These are phyloP conservation scores for Coranthus polyacanthus DNA, from an alignment of 2,797 vertebrate species.

Conservation along the genomic window DNA sequence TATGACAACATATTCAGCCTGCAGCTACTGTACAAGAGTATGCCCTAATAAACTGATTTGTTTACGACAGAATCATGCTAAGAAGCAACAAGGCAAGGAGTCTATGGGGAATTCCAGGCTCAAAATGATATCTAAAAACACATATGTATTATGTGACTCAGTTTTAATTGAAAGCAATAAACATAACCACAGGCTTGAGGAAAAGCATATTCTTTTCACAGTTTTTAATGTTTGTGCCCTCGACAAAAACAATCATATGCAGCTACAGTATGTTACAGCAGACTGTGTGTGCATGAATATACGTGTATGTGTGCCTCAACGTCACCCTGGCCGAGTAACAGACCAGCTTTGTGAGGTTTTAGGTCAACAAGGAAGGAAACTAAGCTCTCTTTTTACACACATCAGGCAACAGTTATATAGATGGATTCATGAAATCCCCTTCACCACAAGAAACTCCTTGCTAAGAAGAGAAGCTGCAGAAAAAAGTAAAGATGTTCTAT, in stretches of 20 bases:
- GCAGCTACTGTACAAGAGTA: slow-evolving; percentile 52
- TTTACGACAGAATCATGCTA: slow-evolving; percentile 39
- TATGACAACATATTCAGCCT: slow-evolving; percentile 63
- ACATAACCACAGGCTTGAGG: slow-evolving; percentile 27
- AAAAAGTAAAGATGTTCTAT: neutral
- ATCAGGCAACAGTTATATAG: neutral
- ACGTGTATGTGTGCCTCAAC: slow-evolving; percentile 12
- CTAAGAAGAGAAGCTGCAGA: neutral
- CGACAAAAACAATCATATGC: slow-evolving; percentile 20
- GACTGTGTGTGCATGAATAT: slow-evolving; percentile 8
- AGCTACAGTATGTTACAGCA: neutral
- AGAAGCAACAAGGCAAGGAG: slow-evolving; percentile 23
- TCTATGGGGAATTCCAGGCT: slow-evolving; percentile 33
- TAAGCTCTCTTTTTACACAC: neutral
- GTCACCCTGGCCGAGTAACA: slow-evolving; percentile 55
- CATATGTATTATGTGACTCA: slow-evolving; percentile 11
- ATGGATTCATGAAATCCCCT: neutral
- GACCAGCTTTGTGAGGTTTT: slow-evolving; percentile 61
- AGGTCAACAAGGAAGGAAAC: slow-evolving; percentile 34
- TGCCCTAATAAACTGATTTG: slow-evolving; percentile 74
- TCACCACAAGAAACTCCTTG: neutral
- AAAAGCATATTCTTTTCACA: slow-evolving; percentile 16
- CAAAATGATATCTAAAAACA: slow-evolving; percentile 1
- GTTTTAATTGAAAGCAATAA: slow-evolving; percentile 19
- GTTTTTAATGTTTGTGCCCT: slow-evolving; percentile 24